Conservation (phyloP, 2,797 vertebrate species). For the Etheostoma nigrum region DNA sequence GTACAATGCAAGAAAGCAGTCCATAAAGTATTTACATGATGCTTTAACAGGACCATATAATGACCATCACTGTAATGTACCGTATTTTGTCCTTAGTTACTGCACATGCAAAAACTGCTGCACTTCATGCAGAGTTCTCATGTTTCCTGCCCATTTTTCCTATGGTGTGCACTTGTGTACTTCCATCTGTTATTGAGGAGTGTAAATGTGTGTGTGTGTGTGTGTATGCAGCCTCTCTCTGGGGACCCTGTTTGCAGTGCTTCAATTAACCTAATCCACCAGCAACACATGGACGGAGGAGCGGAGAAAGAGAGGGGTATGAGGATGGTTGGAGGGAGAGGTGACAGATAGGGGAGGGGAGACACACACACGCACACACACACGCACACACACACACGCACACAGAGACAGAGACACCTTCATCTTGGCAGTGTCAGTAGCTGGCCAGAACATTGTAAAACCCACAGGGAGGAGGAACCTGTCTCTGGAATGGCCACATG, state of each 20-base stretch:
- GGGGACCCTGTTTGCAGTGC: conserved; percentile 70
- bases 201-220: conserved; percentile 15
- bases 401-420: conserved; percentile 26
- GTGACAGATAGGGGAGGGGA: conserved; percentile 47
- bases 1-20: conserved; percentile 3
- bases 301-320: conserved; percentile 50
- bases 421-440: conserved; percentile 60
- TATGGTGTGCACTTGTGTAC: conserved; percentile 40
- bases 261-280: conserved; percentile 84
- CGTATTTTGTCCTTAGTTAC: conserved; percentile 5
- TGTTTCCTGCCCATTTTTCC: conserved; percentile 43
- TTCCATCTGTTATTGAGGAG: conserved; percentile 59
- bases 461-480: conserved; percentile 58
- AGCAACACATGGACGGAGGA: conserved; percentile 73
- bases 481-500: conserved; percentile 70
- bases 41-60: conserved; percentile 5
- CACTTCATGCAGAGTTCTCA: conserved; percentile 24
- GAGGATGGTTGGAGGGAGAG: conserved; percentile 44
- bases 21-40: conserved; percentile 36
- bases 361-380: conserved; percentile 8
- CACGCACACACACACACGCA: conserved; percentile 16
- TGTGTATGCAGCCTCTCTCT: conserved; percentile 49
- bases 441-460: conserved; percentile 66
- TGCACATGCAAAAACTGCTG: background rate
- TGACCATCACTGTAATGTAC: background rate